Evolutionary conservation across 1,140 invertebrate genomes (phyloP).

Genomic region (Drosophila lini): DNA sequence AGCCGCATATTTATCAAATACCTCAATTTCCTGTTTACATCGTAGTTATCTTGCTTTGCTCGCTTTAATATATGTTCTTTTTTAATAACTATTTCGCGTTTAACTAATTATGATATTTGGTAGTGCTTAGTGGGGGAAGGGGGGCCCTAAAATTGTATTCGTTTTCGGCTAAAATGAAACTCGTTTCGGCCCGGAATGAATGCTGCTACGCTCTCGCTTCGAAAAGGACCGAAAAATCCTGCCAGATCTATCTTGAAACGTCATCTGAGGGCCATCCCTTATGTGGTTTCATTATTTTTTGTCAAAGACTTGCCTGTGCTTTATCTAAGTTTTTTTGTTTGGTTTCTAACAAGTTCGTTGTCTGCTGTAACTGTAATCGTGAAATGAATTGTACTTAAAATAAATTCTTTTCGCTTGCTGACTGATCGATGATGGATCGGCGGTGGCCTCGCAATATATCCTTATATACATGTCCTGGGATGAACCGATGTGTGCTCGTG

Average conservation of each 20-base stretch:
- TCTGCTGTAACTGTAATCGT: conserved; percentile 66
- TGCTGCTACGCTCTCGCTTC: background rate
- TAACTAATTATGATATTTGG: conserved; percentile 77
- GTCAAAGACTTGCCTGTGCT: conserved; percentile 26
- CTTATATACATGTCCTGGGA: conserved; percentile 31
- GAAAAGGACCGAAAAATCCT: background rate
- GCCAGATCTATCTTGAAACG: background rate
- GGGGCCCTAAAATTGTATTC: conserved; percentile 53
- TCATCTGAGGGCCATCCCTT: conserved; percentile 16
- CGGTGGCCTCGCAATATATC: conserved; percentile 36
- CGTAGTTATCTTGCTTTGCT: conserved; percentile 53
- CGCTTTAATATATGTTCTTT: conserved; percentile 64
- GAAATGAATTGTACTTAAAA: conserved; percentile 69
- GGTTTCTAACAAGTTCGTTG: conserved; percentile 67
- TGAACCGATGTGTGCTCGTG: conserved; percentile 29
- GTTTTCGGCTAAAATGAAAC: conserved; percentile 63
- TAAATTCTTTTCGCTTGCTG: conserved; percentile 66
- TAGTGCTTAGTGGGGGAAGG: conserved; percentile 62
- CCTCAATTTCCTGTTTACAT: conserved; percentile 50
- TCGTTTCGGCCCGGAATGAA: conserved; percentile 30
- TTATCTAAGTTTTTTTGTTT: conserved; percentile 32
- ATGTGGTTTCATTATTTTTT: background rate
- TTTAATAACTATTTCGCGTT: conserved; percentile 68
- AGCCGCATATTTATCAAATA: conserved; percentile 77
- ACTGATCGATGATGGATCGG: conserved; percentile 39